Evolutionary conservation across 1,140 invertebrate genomes (phyloP).

Genomic region (Phymastichus coffea): DNA sequence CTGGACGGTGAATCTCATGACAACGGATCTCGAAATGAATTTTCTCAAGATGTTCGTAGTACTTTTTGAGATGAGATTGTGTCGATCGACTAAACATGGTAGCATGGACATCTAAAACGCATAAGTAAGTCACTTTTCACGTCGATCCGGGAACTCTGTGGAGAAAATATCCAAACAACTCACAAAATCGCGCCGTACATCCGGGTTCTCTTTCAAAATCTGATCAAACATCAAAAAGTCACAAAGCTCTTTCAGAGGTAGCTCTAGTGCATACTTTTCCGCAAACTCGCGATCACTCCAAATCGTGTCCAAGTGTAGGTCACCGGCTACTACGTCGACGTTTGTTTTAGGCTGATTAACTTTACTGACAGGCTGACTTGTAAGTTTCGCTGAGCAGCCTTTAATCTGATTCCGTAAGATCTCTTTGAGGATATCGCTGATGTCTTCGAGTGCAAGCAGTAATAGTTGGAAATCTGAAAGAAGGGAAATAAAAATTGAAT

Average conservation of each 20-base stretch:
- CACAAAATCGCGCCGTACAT: background rate
- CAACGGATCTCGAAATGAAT: background rate
- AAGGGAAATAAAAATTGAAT: too few species aligned
- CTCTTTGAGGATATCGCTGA: background rate
- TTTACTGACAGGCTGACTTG: background rate
- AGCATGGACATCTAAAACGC: background rate
- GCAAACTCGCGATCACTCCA: background rate
- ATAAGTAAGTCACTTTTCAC: too few species aligned
- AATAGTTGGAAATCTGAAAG: conserved; percentile 1
- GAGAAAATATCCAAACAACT: too few species aligned
- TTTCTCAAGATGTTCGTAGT: background rate
- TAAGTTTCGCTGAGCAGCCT: background rate
- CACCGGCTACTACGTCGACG: background rate
- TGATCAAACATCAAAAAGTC: background rate
- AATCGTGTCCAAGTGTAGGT: background rate
- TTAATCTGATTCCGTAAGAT: background rate
- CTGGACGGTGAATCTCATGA: conserved; percentile 4
- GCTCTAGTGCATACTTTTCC: background rate
- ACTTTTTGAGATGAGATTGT: background rate
- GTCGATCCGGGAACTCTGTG: too few species aligned
- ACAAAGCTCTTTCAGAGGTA: background rate
- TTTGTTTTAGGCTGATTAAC: background rate
- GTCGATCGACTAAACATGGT: background rate
- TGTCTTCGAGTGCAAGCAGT: background rate
- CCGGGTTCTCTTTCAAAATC: background rate